Conservation (phyloP, 2,113 vertebrate species). For the Semnornis frantzii region DNA sequence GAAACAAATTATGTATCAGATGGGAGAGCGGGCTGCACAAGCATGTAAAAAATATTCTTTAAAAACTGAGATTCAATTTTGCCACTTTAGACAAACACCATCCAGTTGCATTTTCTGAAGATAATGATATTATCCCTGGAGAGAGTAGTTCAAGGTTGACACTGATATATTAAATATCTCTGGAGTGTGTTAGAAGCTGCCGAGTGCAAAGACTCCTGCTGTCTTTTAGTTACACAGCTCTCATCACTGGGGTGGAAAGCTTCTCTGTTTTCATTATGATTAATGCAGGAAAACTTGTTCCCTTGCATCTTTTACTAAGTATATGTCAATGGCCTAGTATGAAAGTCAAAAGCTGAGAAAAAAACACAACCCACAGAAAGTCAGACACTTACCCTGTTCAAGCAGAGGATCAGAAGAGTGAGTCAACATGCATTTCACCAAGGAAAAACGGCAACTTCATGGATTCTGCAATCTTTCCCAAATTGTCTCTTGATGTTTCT, state of each 20-base stretch:
- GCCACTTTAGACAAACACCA: neutral
- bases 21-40: neutral
- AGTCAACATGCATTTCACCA: neutral
- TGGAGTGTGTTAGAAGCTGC: neutral
- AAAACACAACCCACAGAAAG: neutral
- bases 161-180: slow-evolving; percentile 2
- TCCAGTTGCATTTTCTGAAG: neutral
- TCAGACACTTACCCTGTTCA: neutral
- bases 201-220: neutral
- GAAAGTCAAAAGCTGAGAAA: neutral
- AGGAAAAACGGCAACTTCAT: neutral
- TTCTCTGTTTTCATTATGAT: slow-evolving; percentile 26
- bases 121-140: neutral
- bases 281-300: slow-evolving; percentile 14
- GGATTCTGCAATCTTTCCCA: neutral
- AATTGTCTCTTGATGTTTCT: neutral
- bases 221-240: slow-evolving; percentile 19
- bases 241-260: neutral
- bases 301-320: neutral
- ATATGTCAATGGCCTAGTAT: neutral
- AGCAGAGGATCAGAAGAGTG: neutral
- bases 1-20: neutral
- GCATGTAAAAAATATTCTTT: neutral
- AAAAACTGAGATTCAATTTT: neutral
- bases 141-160: slow-evolving; percentile 17